These are phyloP conservation scores for Melinaea marsaeus DNA, from an alignment of 2,888 invertebrate species.

Conservation along the genomic window DNA sequence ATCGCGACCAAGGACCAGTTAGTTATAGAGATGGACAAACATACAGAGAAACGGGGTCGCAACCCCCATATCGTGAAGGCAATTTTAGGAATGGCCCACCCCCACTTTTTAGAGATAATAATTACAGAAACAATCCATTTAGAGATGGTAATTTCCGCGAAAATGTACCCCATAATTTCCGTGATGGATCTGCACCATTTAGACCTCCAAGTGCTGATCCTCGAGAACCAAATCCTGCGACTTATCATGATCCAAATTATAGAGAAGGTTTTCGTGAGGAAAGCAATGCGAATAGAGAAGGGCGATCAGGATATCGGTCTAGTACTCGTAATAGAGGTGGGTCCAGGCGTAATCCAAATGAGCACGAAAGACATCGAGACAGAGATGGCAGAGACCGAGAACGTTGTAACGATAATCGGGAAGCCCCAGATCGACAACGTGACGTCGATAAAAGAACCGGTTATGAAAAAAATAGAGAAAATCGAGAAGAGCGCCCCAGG, in stretches of 20 bases:
- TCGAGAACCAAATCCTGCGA: slow-evolving; percentile 52
- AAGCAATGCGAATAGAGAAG: slow-evolving; percentile 50
- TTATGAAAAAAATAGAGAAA: slow-evolving; percentile 56
- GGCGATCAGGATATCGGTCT: slow-evolving; percentile 54
- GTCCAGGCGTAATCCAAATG: slow-evolving; percentile 61
- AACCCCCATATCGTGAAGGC: slow-evolving; percentile 53
- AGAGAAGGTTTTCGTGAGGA: slow-evolving; percentile 65
- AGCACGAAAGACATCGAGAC: slow-evolving; percentile 65
- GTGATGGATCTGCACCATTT: slow-evolving; percentile 56
- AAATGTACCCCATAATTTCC: slow-evolving; percentile 56
- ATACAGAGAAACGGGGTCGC: slow-evolving; percentile 53
- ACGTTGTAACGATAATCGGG: slow-evolving; percentile 62
- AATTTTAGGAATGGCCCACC: slow-evolving; percentile 60
- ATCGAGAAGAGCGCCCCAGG: slow-evolving; percentile 52
- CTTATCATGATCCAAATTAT: slow-evolving; percentile 61
- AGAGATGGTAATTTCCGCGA: slow-evolving; percentile 64
- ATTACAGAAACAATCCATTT: slow-evolving; percentile 58
- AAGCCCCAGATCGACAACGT: slow-evolving; percentile 59
- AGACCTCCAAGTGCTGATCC: slow-evolving; percentile 64
- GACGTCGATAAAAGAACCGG: slow-evolving; percentile 56
- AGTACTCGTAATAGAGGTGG: slow-evolving; percentile 53
- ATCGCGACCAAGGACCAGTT: slow-evolving; percentile 61
- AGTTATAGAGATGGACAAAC: slow-evolving; percentile 48
- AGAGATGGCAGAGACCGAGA: slow-evolving; percentile 64
- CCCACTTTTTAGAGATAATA: slow-evolving; percentile 57